These are phyloP conservation scores for Myotis davidii DNA, from an alignment of 2,113 vertebrate genomes.

Conservation along the genomic window DNA sequence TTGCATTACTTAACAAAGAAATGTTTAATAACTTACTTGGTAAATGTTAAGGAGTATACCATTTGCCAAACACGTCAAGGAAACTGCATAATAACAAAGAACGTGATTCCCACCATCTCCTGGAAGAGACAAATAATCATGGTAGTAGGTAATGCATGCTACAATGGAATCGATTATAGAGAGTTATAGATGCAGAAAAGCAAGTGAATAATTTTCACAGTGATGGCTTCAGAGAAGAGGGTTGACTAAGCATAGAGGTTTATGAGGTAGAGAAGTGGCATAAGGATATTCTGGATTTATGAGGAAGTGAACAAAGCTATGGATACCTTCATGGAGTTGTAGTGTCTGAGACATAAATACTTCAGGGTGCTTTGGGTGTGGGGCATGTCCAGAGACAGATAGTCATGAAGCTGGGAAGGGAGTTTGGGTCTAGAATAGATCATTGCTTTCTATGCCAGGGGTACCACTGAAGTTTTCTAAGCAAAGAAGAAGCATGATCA, in stretches of 20 bases:
- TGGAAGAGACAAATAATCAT: slow-evolving; percentile 34
- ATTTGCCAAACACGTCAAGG: background rate
- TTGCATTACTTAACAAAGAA: slow-evolving; percentile 41
- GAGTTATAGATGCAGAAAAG: background rate
- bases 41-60: slow-evolving; percentile 25
- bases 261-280: background rate
- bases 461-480: background rate
- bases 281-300: background rate
- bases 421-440: background rate
- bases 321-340: background rate
- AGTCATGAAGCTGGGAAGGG: background rate
- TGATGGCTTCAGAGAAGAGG: background rate
- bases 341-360: background rate
- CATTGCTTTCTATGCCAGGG: background rate
- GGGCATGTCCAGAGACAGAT: background rate
- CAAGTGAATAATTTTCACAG: background rate
- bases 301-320: background rate
- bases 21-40: slow-evolving; percentile 48
- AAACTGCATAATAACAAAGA: slow-evolving; percentile 21
- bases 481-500: background rate
- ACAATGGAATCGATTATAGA: background rate
- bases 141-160: background rate
- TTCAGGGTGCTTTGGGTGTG: background rate
- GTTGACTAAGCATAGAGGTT: background rate
- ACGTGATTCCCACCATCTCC: background rate